These are phyloP conservation scores for Cantharis rufa DNA, from an alignment of 2,888 invertebrate species.

Conservation along the genomic window DNA sequence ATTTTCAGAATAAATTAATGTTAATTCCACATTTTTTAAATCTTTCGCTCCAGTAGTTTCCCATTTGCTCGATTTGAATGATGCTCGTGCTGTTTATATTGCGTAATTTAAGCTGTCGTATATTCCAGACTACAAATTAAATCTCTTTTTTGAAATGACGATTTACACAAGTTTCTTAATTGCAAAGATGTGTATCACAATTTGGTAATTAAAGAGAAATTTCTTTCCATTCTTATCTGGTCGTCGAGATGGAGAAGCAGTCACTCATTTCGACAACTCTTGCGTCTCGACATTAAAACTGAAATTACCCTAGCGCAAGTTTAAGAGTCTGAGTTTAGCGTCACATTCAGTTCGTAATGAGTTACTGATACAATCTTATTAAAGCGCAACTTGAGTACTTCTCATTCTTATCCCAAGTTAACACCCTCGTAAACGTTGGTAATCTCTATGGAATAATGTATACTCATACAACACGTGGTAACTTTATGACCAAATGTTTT, in stretches of 20 bases:
- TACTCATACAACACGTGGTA: slow-evolving; percentile 39
- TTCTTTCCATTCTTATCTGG: slow-evolving; percentile 46
- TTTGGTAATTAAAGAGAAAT: slow-evolving; percentile 49
- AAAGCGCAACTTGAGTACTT: slow-evolving; percentile 43
- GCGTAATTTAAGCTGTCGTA: slow-evolving; percentile 22
- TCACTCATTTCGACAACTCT: slow-evolving; percentile 35
- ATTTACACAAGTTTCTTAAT: slow-evolving; percentile 49
- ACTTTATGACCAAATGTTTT: slow-evolving; percentile 26
- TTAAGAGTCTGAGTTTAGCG: slow-evolving; percentile 36
- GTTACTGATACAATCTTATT: slow-evolving; percentile 51
- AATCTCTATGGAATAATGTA: slow-evolving; percentile 40
- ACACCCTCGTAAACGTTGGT: slow-evolving; percentile 44
- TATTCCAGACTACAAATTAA: slow-evolving; percentile 34
- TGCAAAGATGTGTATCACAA: slow-evolving; percentile 48
- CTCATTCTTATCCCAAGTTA: slow-evolving; percentile 46
- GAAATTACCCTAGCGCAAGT: slow-evolving; percentile 42
- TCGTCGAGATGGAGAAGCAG: slow-evolving; percentile 31
- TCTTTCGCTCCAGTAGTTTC: background rate
- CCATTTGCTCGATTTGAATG: slow-evolving; percentile 7
- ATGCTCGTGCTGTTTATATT: slow-evolving; percentile 12
- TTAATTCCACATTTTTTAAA: slow-evolving; percentile 1
- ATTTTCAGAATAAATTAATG: background rate
- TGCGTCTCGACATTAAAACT: slow-evolving; percentile 43
- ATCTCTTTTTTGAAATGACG: slow-evolving; percentile 43
- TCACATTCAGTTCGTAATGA: slow-evolving; percentile 47